Evolutionary conservation across 1,140 invertebrate species (phyloP).

Genomic region (Penaeus indicus): DNA sequence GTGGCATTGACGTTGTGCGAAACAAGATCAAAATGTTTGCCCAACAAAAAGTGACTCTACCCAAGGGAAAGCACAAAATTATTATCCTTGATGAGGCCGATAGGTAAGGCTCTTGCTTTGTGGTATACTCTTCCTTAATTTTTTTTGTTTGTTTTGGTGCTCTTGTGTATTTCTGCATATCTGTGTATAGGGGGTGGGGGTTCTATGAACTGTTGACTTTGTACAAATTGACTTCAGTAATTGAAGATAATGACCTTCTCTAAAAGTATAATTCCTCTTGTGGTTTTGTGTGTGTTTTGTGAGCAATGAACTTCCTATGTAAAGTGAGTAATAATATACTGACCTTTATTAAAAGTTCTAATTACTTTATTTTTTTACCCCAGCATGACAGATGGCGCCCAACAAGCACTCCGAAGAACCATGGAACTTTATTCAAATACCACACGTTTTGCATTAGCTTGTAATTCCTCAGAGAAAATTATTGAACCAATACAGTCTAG

Average conservation of each 20-base stretch:
- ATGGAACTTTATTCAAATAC: constrained; percentile 99
- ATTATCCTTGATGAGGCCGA: constrained; percentile 99
- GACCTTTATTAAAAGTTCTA: neutral
- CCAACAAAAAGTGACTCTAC: constrained; percentile 95
- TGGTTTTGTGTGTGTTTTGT: too few relatives aligned
- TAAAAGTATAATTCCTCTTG: too few relatives aligned
- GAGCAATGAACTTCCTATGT: too few relatives aligned
- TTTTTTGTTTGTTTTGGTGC: neutral
- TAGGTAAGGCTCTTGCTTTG: constrained; percentile 74
- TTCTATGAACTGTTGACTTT: too few relatives aligned
- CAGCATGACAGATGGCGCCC: constrained; percentile 97
- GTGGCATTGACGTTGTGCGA: constrained; percentile 97
- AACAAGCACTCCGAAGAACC: constrained; percentile 95
- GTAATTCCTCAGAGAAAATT: constrained; percentile 99
- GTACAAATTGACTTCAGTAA: too few relatives aligned
- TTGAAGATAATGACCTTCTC: too few relatives aligned
- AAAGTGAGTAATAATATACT: too few relatives aligned
- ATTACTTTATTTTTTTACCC: constrained; percentile 33
- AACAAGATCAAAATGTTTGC: constrained; percentile 99
- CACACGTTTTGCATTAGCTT: constrained; percentile 97
- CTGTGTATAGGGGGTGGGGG: too few relatives aligned
- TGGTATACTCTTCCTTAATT: neutral
- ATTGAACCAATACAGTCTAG: constrained; percentile 99
- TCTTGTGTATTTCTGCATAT: neutral
- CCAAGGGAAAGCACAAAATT: constrained; percentile 94